Percentiles rank a stretch among this genome's conserved stretches.
Evolutionary conservation across 2,888 invertebrate genomes (phyloP).

Genomic region (Cartodere bifasciata): DNA sequence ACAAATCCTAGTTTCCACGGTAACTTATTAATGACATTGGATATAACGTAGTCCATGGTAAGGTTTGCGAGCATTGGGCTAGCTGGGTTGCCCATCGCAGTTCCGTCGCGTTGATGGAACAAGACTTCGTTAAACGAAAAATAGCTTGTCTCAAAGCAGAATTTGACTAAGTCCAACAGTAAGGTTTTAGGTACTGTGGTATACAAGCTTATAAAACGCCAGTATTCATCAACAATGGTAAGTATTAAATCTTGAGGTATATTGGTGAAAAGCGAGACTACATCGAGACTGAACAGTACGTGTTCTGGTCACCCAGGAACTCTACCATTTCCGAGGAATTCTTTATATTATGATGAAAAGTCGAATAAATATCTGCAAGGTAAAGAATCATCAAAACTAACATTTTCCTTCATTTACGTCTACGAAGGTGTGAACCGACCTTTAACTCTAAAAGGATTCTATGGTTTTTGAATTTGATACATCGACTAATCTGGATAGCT

Average conservation of each 20-base stretch:
- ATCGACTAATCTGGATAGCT: too few species aligned
- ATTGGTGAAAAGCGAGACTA: slow-evolving; percentile 9
- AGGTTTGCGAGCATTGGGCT: slow-evolving; percentile 7
- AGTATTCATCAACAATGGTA: slow-evolving; percentile 5
- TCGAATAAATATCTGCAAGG: too few species aligned
- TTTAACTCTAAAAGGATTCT: too few species aligned
- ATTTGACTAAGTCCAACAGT: slow-evolving; percentile 1
- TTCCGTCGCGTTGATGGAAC: slow-evolving; percentile 7
- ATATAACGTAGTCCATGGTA: slow-evolving; percentile 7
- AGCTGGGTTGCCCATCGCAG: slow-evolving; percentile 10
- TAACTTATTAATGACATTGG: slow-evolving; percentile 3
- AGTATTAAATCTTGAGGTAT: slow-evolving; percentile 10
- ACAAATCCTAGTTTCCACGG: slow-evolving; percentile 4
- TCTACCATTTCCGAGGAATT: too few species aligned
- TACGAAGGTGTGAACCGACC: too few species aligned
- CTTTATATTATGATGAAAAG: too few species aligned
- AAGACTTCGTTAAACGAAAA: slow-evolving; percentile 3
- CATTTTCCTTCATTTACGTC: too few species aligned
- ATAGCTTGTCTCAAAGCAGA: too few species aligned
- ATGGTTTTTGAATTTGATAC: too few species aligned
- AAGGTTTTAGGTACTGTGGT: slow-evolving; percentile 1
- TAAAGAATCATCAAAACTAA: too few species aligned
- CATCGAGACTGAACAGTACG: slow-evolving; percentile 7
- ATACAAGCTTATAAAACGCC: slow-evolving; percentile 1
- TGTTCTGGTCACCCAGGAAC: too few species aligned